Percentiles rank a stretch among this genome's conserved stretches.
Evolutionary conservation across 1,140 invertebrate genomes (phyloP).

Genomic region (Oppia nitens): DNA sequence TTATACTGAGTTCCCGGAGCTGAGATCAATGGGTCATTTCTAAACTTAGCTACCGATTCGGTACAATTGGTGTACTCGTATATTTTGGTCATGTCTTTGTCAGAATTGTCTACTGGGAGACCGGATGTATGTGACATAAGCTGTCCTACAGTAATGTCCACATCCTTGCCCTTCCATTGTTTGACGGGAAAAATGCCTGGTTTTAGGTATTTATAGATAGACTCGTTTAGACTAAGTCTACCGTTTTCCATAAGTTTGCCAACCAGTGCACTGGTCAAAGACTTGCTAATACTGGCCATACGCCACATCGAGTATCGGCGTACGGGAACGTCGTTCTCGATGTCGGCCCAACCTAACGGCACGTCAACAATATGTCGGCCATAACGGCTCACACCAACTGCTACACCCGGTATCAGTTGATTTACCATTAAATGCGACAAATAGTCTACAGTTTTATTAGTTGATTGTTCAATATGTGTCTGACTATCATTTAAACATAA

Average conservation of each 20-base stretch:
- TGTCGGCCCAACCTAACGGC: conserved; percentile 41
- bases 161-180: conserved; percentile 1
- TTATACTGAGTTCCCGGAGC: conserved; percentile 9
- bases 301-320: conserved; percentile 36
- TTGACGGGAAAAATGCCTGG: conserved; percentile 4
- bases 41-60: neutral
- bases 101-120: neutral
- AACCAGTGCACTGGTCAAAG: conserved; percentile 37
- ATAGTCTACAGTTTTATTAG: no score
- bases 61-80: neutral
- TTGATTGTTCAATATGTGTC: no score
- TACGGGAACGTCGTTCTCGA: conserved; percentile 38
- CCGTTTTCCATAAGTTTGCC: conserved; percentile 38
- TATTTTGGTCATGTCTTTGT: neutral
- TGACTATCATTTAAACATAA: no score
- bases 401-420: conserved; percentile 37
- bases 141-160: neutral
- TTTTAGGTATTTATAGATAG: neutral
- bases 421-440: no score
- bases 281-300: conserved; percentile 46
- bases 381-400: conserved; percentile 37
- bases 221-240: conserved; percentile 33
- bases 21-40: conserved; percentile 7
- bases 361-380: conserved; percentile 32
- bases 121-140: conserved; percentile 1